Conservation (phyloP, 2,113 vertebrate species). For the Synodontis membranacea region DNA sequence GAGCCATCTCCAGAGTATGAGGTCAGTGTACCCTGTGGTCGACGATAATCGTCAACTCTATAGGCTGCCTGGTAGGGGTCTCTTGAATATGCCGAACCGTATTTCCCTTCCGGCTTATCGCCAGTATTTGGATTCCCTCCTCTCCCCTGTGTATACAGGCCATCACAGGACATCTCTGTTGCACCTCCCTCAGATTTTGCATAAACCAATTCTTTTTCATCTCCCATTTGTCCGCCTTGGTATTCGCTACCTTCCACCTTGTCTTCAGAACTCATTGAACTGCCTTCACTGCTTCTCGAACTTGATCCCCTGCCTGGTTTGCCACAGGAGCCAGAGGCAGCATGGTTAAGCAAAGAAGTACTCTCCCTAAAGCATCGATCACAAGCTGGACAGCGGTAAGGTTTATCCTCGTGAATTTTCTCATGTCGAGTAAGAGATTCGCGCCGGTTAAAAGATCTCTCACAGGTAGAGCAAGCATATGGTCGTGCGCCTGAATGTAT, state of each 20-base stretch:
- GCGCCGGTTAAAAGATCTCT: conserved; percentile 87
- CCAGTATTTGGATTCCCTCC: conserved; percentile 41
- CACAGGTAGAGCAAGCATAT: conserved; percentile 82
- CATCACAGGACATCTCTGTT: conserved; percentile 52
- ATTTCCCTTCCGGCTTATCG: conserved; percentile 62
- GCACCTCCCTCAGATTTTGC: conserved; percentile 51
- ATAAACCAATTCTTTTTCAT: conserved; percentile 48
- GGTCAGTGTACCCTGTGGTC: conserved; percentile 60
- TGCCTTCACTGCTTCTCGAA: conserved; percentile 55
- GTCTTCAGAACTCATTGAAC: conserved; percentile 59
- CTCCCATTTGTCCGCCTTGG: conserved; percentile 47
- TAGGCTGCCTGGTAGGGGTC: conserved; percentile 71
- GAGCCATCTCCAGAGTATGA: conserved; percentile 67
- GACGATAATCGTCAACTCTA: conserved; percentile 69
- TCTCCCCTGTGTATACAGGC: conserved; percentile 50
- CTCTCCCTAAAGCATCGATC: conserved; percentile 88
- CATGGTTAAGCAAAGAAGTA: conserved; percentile 87
- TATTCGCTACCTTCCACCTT: conserved; percentile 59
- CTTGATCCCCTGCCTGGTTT: conserved; percentile 66
- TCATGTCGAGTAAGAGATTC: conserved; percentile 89
- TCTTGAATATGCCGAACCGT: conserved; percentile 70
- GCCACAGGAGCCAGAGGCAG: conserved; percentile 79
- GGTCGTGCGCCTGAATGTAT: conserved; percentile 89
- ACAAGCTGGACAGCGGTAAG: conserved; percentile 84
- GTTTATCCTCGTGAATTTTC: conserved; percentile 87